Percentiles rank a stretch among this genome's conserved stretches.
These are phyloP conservation scores for Micronycteris hirsuta DNA, from an alignment of 2,113 vertebrate species.

Conservation along the genomic window DNA sequence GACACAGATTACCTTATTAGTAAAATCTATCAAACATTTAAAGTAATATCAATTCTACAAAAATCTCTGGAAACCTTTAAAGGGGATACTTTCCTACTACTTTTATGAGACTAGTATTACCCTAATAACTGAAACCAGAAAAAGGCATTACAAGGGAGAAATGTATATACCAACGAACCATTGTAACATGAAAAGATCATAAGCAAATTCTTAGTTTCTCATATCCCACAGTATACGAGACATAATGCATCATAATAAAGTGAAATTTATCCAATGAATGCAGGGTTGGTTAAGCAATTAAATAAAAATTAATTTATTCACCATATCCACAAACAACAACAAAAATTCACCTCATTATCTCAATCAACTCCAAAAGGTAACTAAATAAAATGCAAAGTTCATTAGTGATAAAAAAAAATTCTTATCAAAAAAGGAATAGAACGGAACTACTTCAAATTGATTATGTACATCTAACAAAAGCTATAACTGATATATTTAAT, in stretches of 20 bases:
- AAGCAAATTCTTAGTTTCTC: neutral
- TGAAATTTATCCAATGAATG: neutral
- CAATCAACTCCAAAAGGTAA: neutral
- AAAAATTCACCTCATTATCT: neutral
- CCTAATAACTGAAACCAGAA: neutral
- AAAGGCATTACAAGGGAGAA: neutral
- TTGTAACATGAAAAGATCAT: neutral
- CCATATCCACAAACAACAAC: neutral
- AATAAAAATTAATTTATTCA: neutral
- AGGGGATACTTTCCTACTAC: neutral
- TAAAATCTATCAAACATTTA: neutral
- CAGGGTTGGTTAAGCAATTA: neutral
- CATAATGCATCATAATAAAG: neutral
- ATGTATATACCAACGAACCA: neutral
- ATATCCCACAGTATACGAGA: neutral
- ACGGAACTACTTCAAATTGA: neutral
- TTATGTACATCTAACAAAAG: neutral
- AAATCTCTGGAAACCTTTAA: neutral
- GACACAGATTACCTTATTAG: neutral
- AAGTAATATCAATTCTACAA: neutral
- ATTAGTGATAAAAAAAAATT: neutral
- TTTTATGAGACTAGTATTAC: neutral
- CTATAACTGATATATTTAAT: neutral
- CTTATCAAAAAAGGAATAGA: neutral
- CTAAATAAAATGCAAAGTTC: neutral